Evolutionary conservation across 2,113 vertebrate species (phyloP).

Genomic region (Gymnogyps californianus): DNA sequence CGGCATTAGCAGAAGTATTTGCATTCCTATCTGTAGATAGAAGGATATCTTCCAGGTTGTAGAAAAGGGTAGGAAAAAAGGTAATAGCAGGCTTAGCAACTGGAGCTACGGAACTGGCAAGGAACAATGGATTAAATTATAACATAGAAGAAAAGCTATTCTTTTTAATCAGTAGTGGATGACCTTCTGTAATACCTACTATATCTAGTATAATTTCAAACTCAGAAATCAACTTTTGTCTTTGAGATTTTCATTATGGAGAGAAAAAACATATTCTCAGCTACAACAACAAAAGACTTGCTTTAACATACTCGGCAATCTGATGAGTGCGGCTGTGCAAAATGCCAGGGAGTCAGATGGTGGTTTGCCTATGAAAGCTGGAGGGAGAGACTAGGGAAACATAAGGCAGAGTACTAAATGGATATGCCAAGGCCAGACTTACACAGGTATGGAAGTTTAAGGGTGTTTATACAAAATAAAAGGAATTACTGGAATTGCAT

Average conservation of each 20-base stretch:
- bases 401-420: not conserved
- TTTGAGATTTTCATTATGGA: not conserved
- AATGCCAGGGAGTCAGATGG: not conserved
- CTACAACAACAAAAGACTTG: not conserved
- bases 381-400: not conserved
- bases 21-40: not conserved
- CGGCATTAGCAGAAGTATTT: not conserved
- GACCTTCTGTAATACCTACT: not conserved
- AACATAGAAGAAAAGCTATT: not conserved
- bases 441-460: accelerated
- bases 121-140: not conserved
- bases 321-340: not conserved
- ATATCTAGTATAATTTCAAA: not conserved
- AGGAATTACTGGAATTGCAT: not conserved
- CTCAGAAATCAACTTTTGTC: not conserved
- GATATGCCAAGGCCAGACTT: not conserved
- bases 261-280: not conserved
- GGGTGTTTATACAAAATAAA: not conserved
- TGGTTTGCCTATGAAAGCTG: not conserved
- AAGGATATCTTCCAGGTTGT: not conserved
- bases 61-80: not conserved
- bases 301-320: not conserved
- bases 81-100: not conserved
- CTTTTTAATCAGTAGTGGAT: not conserved
- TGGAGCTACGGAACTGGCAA: not conserved